Percentiles rank a stretch among this genome's conserved stretches.
These are phyloP conservation scores for Oreocharis arfaki DNA, from an alignment of 2,113 vertebrate genomes.

Conservation along the genomic window DNA sequence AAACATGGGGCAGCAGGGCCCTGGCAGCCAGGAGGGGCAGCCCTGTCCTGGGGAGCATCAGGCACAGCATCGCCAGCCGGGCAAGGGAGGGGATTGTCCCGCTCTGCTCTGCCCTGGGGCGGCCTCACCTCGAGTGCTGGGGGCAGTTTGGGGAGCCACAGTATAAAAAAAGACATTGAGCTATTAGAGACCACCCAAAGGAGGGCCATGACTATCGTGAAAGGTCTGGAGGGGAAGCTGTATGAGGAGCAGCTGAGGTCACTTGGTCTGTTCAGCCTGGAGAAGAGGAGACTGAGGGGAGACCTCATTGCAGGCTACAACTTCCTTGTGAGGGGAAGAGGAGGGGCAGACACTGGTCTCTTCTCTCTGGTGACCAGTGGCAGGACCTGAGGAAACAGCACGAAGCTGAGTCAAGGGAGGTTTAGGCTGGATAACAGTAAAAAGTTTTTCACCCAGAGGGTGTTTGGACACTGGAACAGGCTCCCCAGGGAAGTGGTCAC, in stretches of 20 bases:
- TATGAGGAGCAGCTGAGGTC: accelerated
- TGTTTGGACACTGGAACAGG: too few species aligned
- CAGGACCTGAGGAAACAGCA: neutral
- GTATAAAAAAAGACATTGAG: accelerated
- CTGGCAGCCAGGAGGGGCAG: neutral
- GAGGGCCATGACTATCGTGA: accelerated
- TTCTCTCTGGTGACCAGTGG: accelerated
- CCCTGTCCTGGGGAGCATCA: accelerated
- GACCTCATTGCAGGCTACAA: accelerated
- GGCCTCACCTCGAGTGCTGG: neutral
- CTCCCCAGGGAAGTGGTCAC: neutral
- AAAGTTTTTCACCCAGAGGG: neutral
- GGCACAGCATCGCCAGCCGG: neutral
- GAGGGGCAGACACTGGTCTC: accelerated
- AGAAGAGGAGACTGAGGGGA: neutral
- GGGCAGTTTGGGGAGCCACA: accelerated
- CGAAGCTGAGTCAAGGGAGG: too few species aligned
- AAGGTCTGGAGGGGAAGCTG: accelerated
- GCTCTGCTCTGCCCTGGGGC: neutral
- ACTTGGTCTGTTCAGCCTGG: neutral
- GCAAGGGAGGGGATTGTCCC: neutral
- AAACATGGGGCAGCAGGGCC: neutral
- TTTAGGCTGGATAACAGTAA: neutral
- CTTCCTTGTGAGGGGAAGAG: accelerated
- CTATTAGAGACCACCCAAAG: accelerated